Evolutionary conservation across 2,888 invertebrate species (phyloP), one percentile per base, ranked within the genome.

Genomic region (Hydrotaea cyrtoneurina): DNA sequence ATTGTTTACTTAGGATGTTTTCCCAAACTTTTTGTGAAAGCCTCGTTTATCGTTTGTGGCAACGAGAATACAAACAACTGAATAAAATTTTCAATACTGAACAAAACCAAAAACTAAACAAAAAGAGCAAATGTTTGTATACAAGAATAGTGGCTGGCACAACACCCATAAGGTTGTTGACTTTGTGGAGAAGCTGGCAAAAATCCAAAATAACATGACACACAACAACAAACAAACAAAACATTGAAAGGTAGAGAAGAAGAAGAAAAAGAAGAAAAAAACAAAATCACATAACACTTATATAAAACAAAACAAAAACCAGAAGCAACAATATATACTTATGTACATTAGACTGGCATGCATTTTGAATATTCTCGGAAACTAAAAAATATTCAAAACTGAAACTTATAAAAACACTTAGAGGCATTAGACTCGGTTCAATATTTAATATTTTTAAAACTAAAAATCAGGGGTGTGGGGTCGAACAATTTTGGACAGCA

Each of bases 181-280:
- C 85, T 82, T 80, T 85, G 85, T 85, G 85, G 46, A 85, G 82
- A 85, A 82, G 77, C 76, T 85, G 73, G 82, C 85, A 77, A 64
- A 46, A 69, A 46, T 69, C 69, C 69, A 69, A 69, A 76, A 75
- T 75, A 39, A 77, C 76, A 39, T 59, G 26, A 69, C 39, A 71
- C 11, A 72, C 13, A 62, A 26, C 13, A 62, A 26, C 17, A 57
- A 75, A 46, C 71, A 75, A 76, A 59, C 73, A 39, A 53, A 77
- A 69, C 72, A 79, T 82, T 10, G 39, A 8, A 7, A 31, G 31
- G 1, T 10, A 39, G 11, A 36, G 8, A 73, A 81, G 62, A 76
- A 23, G 26, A 26, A 26, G 26, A 43, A 7, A 43, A n/a, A n/a
- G n/a, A 1, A 39, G 10, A 73, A 82, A 62, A 77, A 31, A 62